These are phyloP conservation scores for Dicycla oo DNA, from an alignment of 2,888 invertebrate species.

Conservation along the genomic window DNA sequence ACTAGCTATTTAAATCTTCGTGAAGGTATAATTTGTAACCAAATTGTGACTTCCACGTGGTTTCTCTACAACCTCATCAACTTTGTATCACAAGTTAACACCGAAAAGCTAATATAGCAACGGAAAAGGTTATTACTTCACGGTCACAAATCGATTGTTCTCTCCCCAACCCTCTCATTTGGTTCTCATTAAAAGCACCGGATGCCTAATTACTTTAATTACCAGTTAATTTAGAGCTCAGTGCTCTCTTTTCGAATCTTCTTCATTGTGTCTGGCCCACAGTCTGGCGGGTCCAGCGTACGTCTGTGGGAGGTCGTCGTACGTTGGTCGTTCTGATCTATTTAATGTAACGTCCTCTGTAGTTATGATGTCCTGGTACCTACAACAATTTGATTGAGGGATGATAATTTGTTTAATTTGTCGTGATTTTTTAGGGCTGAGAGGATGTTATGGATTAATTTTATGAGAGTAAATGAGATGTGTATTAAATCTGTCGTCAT, in stretches of 20 bases:
- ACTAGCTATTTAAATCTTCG: not conserved
- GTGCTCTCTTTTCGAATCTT: constrained; percentile 72
- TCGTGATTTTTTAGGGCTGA: constrained; percentile 65
- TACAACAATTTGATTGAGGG: constrained; percentile 72
- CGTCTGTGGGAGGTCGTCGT: constrained; percentile 61
- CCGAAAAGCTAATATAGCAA: constrained; percentile 68
- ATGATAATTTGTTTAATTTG: constrained; percentile 75
- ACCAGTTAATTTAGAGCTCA: constrained; percentile 79
- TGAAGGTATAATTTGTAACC: constrained; percentile 4
- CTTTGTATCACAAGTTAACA: constrained; percentile 57
- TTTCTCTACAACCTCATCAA: not conserved
- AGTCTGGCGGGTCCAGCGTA: constrained; percentile 40
- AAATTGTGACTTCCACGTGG: not conserved
- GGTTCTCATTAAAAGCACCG: constrained; percentile 87
- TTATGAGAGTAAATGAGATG: constrained; percentile 27
- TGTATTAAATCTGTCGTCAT: constrained; percentile 4
- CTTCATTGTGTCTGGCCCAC: constrained; percentile 45
- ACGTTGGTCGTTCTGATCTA: constrained; percentile 72
- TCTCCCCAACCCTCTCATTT: constrained; percentile 85
- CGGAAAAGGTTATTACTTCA: constrained; percentile 87
- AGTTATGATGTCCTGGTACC: constrained; percentile 69
- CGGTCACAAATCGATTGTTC: constrained; percentile 87
- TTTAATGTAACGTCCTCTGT: constrained; percentile 77
- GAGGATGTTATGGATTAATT: constrained; percentile 72
- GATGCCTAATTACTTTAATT: constrained; percentile 86